phyloP scores from a whole-genome alignment of 2,797 vertebrate species.

The Valencia hispanica region DNA sequence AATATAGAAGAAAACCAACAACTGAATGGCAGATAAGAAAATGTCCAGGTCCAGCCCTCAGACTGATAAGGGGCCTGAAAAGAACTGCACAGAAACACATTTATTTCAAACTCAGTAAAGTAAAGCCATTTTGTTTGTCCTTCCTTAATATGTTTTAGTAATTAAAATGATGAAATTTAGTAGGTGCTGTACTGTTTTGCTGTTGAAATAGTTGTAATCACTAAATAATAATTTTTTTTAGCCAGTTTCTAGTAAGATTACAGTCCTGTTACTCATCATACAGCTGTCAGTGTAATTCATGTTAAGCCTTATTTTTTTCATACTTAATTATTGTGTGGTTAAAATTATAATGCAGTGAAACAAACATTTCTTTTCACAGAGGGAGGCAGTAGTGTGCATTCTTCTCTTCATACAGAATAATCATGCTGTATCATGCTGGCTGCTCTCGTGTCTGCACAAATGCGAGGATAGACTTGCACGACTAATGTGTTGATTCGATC shows the following conservation, averaged over 20 bases:
- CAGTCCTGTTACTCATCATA: neutral
- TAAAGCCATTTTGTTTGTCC: neutral
- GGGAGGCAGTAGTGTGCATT: neutral
- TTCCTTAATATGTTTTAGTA: neutral
- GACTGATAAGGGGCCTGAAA: neutral
- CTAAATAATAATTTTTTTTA: neutral
- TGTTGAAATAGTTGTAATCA: neutral
- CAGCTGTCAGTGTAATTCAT: neutral
- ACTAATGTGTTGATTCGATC: slow-evolving; percentile 20
- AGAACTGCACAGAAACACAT: neutral
- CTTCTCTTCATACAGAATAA: neutral
- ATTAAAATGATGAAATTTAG: too few species aligned
- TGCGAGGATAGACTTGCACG: neutral
- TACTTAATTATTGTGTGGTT: neutral
- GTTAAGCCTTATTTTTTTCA: neutral
- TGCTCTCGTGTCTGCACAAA: neutral
- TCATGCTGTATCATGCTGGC: neutral
- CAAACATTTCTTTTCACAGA: neutral
- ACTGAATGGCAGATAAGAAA: neutral
- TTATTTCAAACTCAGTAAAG: neutral
- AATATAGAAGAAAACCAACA: neutral
- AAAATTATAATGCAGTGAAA: neutral
- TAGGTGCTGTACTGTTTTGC: neutral
- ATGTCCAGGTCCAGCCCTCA: neutral
- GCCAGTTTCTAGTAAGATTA: neutral